These are phyloP conservation scores for Ormyrus labotus DNA, from an alignment of 2,888 invertebrate genomes.

Conservation along the genomic window DNA sequence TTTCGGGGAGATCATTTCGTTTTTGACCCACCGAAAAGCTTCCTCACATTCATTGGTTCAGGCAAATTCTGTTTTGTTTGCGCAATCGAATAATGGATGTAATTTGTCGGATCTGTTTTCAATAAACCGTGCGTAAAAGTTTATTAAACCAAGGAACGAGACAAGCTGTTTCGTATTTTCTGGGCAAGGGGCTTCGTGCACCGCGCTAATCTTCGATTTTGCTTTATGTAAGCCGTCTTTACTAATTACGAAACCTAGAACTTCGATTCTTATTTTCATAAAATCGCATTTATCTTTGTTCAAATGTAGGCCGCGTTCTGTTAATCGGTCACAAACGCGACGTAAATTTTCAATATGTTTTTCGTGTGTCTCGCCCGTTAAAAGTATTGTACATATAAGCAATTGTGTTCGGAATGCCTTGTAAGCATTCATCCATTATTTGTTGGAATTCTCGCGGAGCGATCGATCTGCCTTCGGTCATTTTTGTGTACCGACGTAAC, in stretches of 20 bases:
- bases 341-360: slow-evolving; percentile 56
- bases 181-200: slow-evolving; percentile 32
- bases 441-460: slow-evolving; percentile 62
- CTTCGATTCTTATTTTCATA: slow-evolving; percentile 59
- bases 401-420: slow-evolving; percentile 53
- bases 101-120: slow-evolving; percentile 7
- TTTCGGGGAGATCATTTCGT: slow-evolving; percentile 48
- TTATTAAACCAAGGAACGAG: slow-evolving; percentile 35
- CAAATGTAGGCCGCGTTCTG: slow-evolving; percentile 56
- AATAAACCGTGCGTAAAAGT: slow-evolving; percentile 48
- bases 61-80: slow-evolving; percentile 19
- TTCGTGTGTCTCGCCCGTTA: slow-evolving; percentile 51
- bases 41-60: slow-evolving; percentile 53
- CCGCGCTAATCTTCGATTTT: slow-evolving; percentile 31
- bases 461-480: slow-evolving; percentile 19
- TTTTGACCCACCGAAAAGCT: slow-evolving; percentile 55
- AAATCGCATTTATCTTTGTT: slow-evolving; percentile 61
- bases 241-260: slow-evolving; percentile 62
- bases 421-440: slow-evolving; percentile 62
- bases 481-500: slow-evolving; percentile 21
- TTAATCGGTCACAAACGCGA: slow-evolving; percentile 57
- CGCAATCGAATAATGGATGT: slow-evolving; percentile 47
- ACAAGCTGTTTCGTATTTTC: slow-evolving; percentile 39
- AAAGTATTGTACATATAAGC: slow-evolving; percentile 62
- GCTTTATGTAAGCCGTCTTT: slow-evolving; percentile 60